A percentile compares a stretch with the other conserved stretches of the same genome.
phyloP scores from a whole-genome alignment of 2,797 vertebrate genomes.

The Coranthus polyacanthus region DNA sequence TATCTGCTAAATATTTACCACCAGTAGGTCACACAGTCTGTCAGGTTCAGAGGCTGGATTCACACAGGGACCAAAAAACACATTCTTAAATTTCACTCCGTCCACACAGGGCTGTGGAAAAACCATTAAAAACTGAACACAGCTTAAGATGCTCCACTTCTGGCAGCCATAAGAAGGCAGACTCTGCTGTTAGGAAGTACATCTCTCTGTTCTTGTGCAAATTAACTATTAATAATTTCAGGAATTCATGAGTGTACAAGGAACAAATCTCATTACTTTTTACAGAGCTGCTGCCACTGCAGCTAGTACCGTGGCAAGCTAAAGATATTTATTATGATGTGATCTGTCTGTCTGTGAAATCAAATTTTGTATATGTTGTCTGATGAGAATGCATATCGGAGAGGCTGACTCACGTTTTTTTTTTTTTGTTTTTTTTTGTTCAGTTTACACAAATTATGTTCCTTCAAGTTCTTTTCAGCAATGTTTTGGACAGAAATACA shows the following conservation, averaged over 20 bases:
- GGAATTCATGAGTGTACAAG: conserved; percentile 16
- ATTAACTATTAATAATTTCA: conserved; percentile 25
- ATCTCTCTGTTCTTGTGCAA: conserved; percentile 29
- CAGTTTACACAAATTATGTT: conserved; percentile 5
- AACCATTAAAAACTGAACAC: conserved; percentile 3
- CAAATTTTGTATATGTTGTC: background rate
- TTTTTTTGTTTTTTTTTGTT: background rate
- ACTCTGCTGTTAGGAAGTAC: background rate
- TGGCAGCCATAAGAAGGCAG: background rate
- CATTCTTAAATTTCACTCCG: conserved; percentile 19
- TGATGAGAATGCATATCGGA: background rate
- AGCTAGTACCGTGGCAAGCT: conserved; percentile 2
- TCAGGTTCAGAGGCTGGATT: conserved; percentile 31
- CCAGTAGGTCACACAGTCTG: conserved; percentile 37
- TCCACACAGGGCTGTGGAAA: conserved; percentile 4
- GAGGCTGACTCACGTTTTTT: background rate
- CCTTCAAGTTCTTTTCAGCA: conserved; percentile 13
- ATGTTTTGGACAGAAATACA: conserved; percentile 3
- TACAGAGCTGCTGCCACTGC: background rate
- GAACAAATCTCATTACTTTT: conserved; percentile 33
- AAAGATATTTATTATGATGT: background rate
- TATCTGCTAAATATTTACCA: conserved; percentile 57
- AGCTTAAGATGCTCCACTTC: conserved; percentile 15
- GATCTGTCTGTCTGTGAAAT: conserved; percentile 5
- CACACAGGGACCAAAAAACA: conserved; percentile 16